Evolutionary conservation across 2,113 vertebrate species (phyloP).

Genomic region (Megaceryle maxima): DNA sequence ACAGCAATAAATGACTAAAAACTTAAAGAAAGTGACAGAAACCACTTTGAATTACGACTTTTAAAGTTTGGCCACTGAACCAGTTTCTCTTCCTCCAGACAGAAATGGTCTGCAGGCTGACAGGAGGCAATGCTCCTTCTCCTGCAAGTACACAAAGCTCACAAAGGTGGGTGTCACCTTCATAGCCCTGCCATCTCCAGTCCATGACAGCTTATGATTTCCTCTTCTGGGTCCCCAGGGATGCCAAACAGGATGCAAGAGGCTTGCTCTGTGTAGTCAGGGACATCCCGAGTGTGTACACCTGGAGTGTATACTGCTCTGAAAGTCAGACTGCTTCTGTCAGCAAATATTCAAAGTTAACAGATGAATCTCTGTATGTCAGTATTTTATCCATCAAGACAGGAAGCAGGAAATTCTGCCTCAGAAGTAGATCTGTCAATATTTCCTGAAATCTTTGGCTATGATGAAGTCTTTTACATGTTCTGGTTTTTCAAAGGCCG

Average conservation of each 20-base stretch:
- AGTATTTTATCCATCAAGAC: slow-evolving; percentile 48
- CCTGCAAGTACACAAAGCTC: not conserved
- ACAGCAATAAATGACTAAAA: not conserved
- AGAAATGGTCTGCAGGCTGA: not conserved
- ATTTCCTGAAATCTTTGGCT: slow-evolving; percentile 61
- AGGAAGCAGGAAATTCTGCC: slow-evolving; percentile 71
- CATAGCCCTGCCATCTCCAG: not conserved
- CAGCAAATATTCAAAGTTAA: slow-evolving; percentile 56
- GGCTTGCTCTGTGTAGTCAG: not conserved
- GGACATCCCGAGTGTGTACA: slow-evolving; percentile 29
- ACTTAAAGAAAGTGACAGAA: not conserved
- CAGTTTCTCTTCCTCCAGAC: not conserved
- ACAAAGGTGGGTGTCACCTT: not conserved
- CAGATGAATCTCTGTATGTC: slow-evolving; percentile 41
- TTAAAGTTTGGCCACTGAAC: not conserved
- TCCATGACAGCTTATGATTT: slow-evolving; percentile 5
- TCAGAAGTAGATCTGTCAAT: slow-evolving; percentile 57
- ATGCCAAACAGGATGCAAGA: slow-evolving; percentile 45
- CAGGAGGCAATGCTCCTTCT: not conserved
- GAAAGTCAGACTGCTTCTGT: slow-evolving; percentile 52
- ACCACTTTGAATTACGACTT: not conserved
- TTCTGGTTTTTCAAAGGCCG: not conserved
- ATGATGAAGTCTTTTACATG: not conserved
- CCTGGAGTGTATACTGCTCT: slow-evolving; percentile 6
- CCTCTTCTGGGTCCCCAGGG: not conserved